phyloP scores from a whole-genome alignment of 2,113 vertebrate genomes.

The Myrmecophaga tridactyla region DNA sequence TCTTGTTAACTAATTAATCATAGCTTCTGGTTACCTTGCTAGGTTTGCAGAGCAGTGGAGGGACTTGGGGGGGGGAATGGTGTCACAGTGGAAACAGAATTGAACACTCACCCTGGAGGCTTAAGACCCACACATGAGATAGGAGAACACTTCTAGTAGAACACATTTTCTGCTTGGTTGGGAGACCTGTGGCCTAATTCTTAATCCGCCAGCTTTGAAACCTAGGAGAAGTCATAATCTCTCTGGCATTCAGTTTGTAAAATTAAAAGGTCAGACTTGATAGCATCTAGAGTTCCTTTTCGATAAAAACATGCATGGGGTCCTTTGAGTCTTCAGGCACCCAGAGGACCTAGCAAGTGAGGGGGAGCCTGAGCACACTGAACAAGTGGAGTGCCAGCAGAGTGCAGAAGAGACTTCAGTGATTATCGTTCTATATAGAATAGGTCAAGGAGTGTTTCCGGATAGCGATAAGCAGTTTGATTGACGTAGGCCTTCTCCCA shows the following conservation, averaged over 20 bases:
- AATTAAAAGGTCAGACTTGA: constrained; percentile 34
- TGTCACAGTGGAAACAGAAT: neutral
- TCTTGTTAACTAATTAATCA: neutral
- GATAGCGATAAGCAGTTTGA: neutral
- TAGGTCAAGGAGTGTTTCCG: neutral
- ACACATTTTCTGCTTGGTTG: neutral
- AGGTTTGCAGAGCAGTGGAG: neutral
- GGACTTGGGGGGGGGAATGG: neutral
- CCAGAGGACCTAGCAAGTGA: neutral
- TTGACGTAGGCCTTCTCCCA: neutral
- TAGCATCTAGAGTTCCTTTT: constrained; percentile 10
- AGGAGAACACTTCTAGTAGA: neutral
- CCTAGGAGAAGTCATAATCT: neutral
- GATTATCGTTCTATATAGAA: neutral
- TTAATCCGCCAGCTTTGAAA: neutral
- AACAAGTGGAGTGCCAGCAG: neutral
- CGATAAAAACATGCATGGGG: neutral
- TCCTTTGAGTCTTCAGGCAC: neutral
- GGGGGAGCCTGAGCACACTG: neutral
- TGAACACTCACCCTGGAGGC: neutral
- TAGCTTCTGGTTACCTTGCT: neutral
- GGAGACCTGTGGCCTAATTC: neutral
- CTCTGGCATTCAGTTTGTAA: neutral
- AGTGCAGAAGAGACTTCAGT: neutral
- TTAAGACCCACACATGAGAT: neutral